Evolutionary conservation across 2,888 invertebrate genomes (phyloP).

Genomic region (Heterodera filipjevi): DNA sequence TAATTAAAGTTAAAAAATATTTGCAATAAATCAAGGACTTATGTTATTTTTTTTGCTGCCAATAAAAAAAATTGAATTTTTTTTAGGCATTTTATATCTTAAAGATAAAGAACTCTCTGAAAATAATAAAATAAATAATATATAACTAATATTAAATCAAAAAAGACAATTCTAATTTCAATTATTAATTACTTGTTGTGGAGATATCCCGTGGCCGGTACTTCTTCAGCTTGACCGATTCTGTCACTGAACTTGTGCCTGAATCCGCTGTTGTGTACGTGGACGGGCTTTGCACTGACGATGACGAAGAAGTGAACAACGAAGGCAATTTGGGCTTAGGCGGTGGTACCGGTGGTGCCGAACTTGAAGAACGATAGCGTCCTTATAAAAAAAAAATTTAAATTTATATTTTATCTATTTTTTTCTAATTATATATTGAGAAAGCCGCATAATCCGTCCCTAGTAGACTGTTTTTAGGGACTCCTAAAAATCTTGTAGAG

Average conservation of each 20-base stretch:
- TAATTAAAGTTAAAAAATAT: no score
- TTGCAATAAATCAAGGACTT: no score
- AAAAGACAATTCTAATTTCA: neutral
- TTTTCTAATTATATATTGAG: neutral
- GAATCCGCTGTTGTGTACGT: constrained; percentile 17
- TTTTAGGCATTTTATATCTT: no score
- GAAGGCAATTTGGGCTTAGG: neutral
- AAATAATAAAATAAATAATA: no score
- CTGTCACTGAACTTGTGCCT: constrained; percentile 19
- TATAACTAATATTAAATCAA: no score
- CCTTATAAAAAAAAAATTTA: constrained; percentile 16
- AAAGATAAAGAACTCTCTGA: no score
- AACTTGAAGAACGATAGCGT: constrained; percentile 35
- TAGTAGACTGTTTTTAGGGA: no score
- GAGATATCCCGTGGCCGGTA: constrained; percentile 21
- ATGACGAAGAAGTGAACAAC: neutral
- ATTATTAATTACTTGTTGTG: neutral
- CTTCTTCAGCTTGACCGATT: constrained; percentile 27
- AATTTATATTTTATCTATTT: neutral
- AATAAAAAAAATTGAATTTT: no score
- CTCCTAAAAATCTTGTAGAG: no score
- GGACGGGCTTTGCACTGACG: neutral
- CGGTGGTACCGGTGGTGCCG: constrained; percentile 11
- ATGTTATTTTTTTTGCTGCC: no score
- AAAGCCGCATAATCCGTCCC: no score